Evolutionary conservation across 1,140 invertebrate species (phyloP).

Genomic region (Drosophila bocqueti): DNA sequence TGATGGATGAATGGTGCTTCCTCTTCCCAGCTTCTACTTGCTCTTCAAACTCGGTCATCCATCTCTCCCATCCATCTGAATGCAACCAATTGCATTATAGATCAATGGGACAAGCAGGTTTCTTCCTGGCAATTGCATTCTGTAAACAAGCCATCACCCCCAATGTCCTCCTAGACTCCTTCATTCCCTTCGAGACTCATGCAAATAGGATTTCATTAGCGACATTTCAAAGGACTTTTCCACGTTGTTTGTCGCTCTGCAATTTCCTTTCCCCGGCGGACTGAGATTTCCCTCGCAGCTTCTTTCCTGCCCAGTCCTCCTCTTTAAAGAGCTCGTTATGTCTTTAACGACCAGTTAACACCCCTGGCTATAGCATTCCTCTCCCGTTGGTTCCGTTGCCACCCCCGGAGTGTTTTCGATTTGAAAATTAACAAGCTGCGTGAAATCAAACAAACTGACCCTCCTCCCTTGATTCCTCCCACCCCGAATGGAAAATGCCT

Average conservation of each 20-base stretch:
- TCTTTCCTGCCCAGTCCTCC: background rate
- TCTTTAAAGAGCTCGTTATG: slow-evolving; percentile 51
- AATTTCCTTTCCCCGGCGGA: slow-evolving; percentile 32
- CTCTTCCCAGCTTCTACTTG: background rate
- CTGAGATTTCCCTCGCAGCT: slow-evolving; percentile 15
- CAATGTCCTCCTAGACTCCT: background rate
- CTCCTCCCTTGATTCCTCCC: slow-evolving; percentile 9
- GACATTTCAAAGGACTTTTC: slow-evolving; percentile 68
- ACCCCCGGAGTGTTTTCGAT: slow-evolving; percentile 47
- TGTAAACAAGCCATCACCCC: slow-evolving; percentile 9
- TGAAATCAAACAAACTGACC: slow-evolving; percentile 77
- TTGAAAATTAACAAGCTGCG: slow-evolving; percentile 70
- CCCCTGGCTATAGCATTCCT: slow-evolving; percentile 9
- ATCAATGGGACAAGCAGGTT: slow-evolving; percentile 21
- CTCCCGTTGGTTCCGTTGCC: slow-evolving; percentile 11
- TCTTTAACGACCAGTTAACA: slow-evolving; percentile 70
- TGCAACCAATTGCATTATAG: slow-evolving; percentile 38
- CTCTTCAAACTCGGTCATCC: background rate
- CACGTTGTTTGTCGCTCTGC: slow-evolving; percentile 52
- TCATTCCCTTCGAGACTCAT: background rate
- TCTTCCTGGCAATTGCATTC: slow-evolving; percentile 43
- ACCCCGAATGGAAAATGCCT: slow-evolving; percentile 21
- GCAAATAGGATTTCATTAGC: slow-evolving; percentile 77
- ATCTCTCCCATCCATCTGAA: background rate
- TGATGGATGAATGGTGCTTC: slow-evolving; percentile 43